phyloP scores from a whole-genome alignment of 2,113 vertebrate species.

The Erinaceus europaeus region DNA sequence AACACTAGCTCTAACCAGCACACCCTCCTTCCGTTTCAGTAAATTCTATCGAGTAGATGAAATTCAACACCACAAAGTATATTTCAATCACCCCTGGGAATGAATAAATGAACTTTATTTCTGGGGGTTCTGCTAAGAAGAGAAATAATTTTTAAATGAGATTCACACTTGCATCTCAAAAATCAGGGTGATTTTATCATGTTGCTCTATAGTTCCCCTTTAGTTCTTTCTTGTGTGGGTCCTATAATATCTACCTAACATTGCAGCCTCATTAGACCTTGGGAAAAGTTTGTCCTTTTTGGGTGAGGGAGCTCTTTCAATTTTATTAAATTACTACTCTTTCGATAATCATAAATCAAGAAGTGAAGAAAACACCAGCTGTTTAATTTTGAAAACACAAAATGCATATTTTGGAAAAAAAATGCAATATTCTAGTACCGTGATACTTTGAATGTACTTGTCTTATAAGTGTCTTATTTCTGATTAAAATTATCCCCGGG shows the following conservation, averaged over 20 bases:
- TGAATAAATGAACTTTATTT: background rate
- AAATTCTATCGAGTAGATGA: background rate
- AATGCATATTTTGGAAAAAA: constrained; percentile 30
- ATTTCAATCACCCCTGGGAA: background rate
- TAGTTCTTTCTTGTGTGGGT: background rate
- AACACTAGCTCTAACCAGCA: background rate
- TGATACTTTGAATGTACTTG: constrained; percentile 24
- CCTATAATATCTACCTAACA: background rate
- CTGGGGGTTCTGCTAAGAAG: background rate
- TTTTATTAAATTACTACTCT: constrained; percentile 1
- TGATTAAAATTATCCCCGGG: background rate
- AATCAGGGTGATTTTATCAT: background rate
- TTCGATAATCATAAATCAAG: constrained; percentile 16
- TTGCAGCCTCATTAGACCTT: background rate
- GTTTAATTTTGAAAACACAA: constrained; percentile 23
- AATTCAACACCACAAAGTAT: background rate
- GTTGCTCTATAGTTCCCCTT: background rate
- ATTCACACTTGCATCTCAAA: background rate
- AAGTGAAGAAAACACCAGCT: background rate
- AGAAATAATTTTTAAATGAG: background rate
- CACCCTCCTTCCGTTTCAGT: background rate
- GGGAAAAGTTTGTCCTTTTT: background rate
- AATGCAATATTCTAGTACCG: background rate
- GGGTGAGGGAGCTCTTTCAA: constrained; percentile 10
- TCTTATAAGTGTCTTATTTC: background rate